Percentiles rank a stretch among this genome's conserved stretches.
These are phyloP conservation scores for Acanthurus lineatus DNA, from an alignment of 2,797 vertebrate species.

Conservation along the genomic window DNA sequence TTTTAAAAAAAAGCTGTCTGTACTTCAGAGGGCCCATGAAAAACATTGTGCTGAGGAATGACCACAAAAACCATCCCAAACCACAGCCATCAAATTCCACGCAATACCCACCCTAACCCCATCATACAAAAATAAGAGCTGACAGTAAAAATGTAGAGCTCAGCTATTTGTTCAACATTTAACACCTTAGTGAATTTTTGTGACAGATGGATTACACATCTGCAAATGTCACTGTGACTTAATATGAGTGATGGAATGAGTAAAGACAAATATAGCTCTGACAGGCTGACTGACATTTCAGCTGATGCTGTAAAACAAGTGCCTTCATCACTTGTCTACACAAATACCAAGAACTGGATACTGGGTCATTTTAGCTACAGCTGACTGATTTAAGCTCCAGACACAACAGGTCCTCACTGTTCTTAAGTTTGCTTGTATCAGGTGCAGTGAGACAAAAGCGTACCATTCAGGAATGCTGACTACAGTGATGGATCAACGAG, in stretches of 20 bases:
- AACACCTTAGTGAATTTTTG: background rate
- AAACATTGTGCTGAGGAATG: background rate
- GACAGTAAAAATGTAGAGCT: conserved; percentile 15
- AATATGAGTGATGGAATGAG: background rate
- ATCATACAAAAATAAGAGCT: conserved; percentile 41
- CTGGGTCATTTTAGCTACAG: background rate
- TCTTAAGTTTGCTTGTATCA: background rate
- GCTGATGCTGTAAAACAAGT: background rate
- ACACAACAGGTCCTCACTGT: background rate
- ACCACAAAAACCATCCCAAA: background rate
- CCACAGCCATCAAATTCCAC: background rate
- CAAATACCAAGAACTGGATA: background rate
- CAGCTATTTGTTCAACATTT: conserved; percentile 27
- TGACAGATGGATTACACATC: background rate
- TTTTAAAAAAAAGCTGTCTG: background rate
- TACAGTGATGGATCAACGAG: background rate
- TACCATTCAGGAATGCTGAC: background rate
- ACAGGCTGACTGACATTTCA: background rate
- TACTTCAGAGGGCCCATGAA: background rate
- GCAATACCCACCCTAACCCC: background rate
- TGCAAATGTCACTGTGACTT: background rate
- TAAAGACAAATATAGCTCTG: background rate
- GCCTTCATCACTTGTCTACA: conserved; percentile 1
- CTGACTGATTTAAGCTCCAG: background rate
- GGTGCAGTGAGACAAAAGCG: no score